Evolutionary conservation across 2,888 invertebrate species (phyloP).

Genomic region (Amphipoea oculea): DNA sequence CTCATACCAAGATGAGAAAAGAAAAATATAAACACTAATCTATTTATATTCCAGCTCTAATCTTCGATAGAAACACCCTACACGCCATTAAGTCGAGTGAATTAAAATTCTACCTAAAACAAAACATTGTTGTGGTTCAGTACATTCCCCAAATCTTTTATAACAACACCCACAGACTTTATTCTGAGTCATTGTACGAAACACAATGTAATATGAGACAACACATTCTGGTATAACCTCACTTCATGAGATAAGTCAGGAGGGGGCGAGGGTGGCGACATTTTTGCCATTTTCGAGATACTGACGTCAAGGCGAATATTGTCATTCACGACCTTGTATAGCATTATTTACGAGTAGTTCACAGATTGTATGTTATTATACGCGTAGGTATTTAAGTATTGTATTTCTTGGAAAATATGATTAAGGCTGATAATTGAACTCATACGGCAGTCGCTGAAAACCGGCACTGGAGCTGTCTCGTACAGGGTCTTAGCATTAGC

Average conservation of each 20-base stretch:
- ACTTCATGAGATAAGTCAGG: conserved; percentile 40
- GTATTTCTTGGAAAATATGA: neutral
- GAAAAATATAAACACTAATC: too few relatives aligned
- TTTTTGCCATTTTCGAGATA: conserved; percentile 25
- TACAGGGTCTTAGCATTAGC: too few relatives aligned
- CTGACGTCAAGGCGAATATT: conserved; percentile 17
- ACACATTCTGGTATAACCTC: conserved; percentile 27
- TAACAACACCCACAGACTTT: conserved; percentile 3
- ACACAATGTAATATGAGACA: conserved; percentile 42
- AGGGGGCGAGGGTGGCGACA: conserved; percentile 2
- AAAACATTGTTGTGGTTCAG: neutral
- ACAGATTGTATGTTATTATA: conserved; percentile 9
- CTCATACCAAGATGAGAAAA: neutral
- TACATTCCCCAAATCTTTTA: neutral
- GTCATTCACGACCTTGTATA: neutral
- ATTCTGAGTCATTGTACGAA: conserved; percentile 27
- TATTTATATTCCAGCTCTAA: neutral
- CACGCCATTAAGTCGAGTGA: neutral
- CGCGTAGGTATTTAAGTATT: neutral
- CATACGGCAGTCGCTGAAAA: too few relatives aligned
- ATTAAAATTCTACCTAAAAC: neutral
- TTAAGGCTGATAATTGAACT: neutral
- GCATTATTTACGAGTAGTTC: conserved; percentile 6
- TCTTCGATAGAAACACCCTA: neutral
- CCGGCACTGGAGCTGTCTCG: too few relatives aligned